Base-by-base conservation (phyloP, 2,797 vertebrate species). In the Pseudopleuronectes americanus region DNA sequence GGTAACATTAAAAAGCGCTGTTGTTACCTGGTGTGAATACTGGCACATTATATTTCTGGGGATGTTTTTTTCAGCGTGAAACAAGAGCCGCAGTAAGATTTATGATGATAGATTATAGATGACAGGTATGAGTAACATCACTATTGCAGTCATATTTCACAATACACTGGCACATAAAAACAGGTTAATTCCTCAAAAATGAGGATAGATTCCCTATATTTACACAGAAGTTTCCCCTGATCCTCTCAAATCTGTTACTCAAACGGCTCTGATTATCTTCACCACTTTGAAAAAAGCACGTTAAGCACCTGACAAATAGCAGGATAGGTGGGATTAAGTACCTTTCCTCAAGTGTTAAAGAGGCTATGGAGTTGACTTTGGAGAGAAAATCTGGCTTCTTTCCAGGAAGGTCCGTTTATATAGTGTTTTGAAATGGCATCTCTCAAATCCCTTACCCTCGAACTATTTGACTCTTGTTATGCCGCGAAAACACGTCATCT, bases 401-500 rank as follows among this genome's bases (percentile, higher is more conserved):
- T 58, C 57, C 9, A 64, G 26, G 63, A 43, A 66, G 22, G 23
- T 70, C 52, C 55, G 26, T 61, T 65, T 67, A 61, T 45, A 41
- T 48, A 13, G 21, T 26, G n/a, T 55, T 80, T 72, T 70, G 19
- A 71, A 73, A 9, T 10, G 0, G 31, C 54, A 54, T 64, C 43
- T 63, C 55, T 74, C 33, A 61, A 24, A 49, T 21, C 23, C 45
- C 49, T 21, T 4, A 2, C 28, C 60, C 31, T 13, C 19, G 8
- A 81, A 74, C 65, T 76, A 67, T 71, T 84, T 81, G 56, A 22
- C 64, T 74, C 70, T 64, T 12, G 67, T 73, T 68, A 74, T 63
- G 26, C 73, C 24, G 51, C 38, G 36, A 45, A 77, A 81, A 61
- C 59, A 62, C 67, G 57, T 59, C 13, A 61, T 80, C 83, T 68